These are phyloP conservation scores for Ornithoptera alexandrae DNA, from an alignment of 2,888 invertebrate genomes.

Conservation along the genomic window DNA sequence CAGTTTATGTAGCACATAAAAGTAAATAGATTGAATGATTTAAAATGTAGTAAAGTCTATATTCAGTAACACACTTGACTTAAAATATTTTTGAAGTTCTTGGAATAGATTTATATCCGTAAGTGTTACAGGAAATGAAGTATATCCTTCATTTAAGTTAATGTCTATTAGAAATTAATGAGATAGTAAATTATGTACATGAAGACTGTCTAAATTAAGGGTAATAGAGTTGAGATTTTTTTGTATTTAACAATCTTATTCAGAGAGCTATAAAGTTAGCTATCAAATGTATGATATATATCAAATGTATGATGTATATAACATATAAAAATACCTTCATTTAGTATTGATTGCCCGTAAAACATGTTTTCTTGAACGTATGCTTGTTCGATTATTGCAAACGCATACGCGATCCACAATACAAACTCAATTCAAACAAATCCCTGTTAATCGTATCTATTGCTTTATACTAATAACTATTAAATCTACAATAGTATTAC, in stretches of 20 bases:
- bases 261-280: no score
- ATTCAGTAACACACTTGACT: no score
- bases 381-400: constrained; percentile 2
- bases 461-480: neutral
- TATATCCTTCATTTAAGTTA: no score
- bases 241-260: no score
- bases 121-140: no score
- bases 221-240: no score
- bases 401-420: neutral
- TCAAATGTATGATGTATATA: neutral
- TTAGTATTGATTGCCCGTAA: constrained; percentile 8
- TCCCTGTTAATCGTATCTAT: neutral
- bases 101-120: no score
- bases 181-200: neutral
- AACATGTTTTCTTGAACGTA: constrained; percentile 1
- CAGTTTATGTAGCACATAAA: no score
- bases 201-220: neutral
- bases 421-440: neutral
- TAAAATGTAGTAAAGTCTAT: no score
- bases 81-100: no score
- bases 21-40: no score
- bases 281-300: neutral
- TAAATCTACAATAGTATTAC: neutral
- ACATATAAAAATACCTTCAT: constrained; percentile 16
- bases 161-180: neutral